Evolutionary conservation across 2,797 vertebrate species (phyloP), one percentile per base, ranked within the genome.

Genomic region (Pangasius mekongensis): DNA sequence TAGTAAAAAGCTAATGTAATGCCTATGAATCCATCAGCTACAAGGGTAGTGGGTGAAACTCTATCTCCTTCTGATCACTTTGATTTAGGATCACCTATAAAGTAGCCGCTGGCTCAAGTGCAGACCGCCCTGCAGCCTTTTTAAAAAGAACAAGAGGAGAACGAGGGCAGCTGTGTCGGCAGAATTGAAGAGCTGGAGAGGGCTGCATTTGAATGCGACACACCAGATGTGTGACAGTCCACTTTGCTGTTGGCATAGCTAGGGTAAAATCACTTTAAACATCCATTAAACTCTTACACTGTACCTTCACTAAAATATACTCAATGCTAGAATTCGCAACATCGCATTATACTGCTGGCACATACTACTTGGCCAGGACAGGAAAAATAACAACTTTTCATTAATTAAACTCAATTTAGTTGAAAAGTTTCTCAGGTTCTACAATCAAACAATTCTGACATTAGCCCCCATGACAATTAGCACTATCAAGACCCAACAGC

Each of bases 71-170:
- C 67, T 78, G 84, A 84, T 76, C 80, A 64, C 90, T 92, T 85
- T 91, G 81, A 95, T 92, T 93, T 84, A 91, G 64, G 30, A 60
- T 67, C 67, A 62, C 67, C 43, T 33, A 67, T 86, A 83, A 90
- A 81, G 81, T 10, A 73, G 52, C 39, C 30, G 78, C 80, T 85
- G 74, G 86, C 22, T 58, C 18, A 33, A 64, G 74, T 76, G n/a
- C 49, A 83, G 58, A 81, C 62, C 18, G 24, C 39, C 49, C 30
- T 11, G 52, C 64, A n/a, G 62, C 7, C 2, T 10, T 30, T 86
- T 88, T 64, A 81, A 43, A 83, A 84, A 54, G 10, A 76, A 80
- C 39, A 62, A 39, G 20, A 83, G 54, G 33, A 85, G 86, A 20
- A 76, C 6, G 36, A 56, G 73, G 36, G 54, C 74, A 84, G 84